Evolutionary conservation across 2,888 invertebrate species (phyloP).

Genomic region (Torymus tubicola): DNA sequence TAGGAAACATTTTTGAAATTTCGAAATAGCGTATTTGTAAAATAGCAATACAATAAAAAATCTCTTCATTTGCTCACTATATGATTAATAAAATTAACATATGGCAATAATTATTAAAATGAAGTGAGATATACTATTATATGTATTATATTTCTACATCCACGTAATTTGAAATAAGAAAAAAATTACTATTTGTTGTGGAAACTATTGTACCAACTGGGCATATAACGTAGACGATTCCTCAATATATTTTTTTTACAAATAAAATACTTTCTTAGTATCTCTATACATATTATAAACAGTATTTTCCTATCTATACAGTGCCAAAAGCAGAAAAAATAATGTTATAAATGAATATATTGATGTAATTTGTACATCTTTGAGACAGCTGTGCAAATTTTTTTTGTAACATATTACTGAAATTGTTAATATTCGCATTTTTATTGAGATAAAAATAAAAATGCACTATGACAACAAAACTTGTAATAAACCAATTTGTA

Average conservation of each 20-base stretch:
- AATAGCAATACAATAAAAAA: no score
- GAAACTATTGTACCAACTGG: background rate
- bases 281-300: slow-evolving; percentile 47
- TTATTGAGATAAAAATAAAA: slow-evolving; percentile 17
- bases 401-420: slow-evolving; percentile 37
- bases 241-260: slow-evolving; percentile 23
- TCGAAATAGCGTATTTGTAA: no score
- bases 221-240: slow-evolving; percentile 14
- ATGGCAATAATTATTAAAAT: no score
- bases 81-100: no score
- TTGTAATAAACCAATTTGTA: slow-evolving; percentile 31
- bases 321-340: slow-evolving; percentile 29
- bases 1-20: no score
- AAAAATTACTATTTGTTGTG: background rate
- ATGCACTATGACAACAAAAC: background rate
- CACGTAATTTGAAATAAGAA: background rate
- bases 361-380: slow-evolving; percentile 38
- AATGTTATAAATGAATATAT: slow-evolving; percentile 26
- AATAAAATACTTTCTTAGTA: slow-evolving; percentile 30
- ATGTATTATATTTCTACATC: no score
- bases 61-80: no score
- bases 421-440: slow-evolving; percentile 5
- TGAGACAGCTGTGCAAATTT: slow-evolving; percentile 30
- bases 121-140: no score
- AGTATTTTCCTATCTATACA: slow-evolving; percentile 45